These are phyloP conservation scores for Callimorpha dominula DNA, from an alignment of 2,888 invertebrate species.

Conservation along the genomic window DNA sequence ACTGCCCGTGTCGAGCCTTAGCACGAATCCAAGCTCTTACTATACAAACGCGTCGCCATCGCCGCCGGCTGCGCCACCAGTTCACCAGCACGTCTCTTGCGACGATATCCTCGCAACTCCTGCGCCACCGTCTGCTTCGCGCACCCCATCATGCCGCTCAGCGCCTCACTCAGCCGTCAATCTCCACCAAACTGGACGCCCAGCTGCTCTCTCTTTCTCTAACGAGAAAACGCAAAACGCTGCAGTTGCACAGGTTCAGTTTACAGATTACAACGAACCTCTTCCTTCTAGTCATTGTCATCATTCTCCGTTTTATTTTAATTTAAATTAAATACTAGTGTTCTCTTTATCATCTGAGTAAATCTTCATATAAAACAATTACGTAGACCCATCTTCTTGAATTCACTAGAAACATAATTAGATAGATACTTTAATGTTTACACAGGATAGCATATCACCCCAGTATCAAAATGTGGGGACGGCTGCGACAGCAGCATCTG, in stretches of 20 bases:
- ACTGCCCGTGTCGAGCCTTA: constrained; percentile 85
- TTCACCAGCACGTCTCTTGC: constrained; percentile 79
- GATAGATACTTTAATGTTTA: not conserved
- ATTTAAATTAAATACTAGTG: not conserved
- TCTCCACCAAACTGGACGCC: constrained; percentile 78
- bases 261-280: not conserved
- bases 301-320: not conserved
- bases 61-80: constrained; percentile 80
- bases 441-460: constrained; percentile 77
- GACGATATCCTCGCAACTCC: constrained; percentile 79
- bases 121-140: constrained; percentile 66
- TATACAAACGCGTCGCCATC: constrained; percentile 88
- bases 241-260: constrained; percentile 61
- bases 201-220: constrained; percentile 71
- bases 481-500: constrained; percentile 73
- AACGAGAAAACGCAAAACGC: constrained; percentile 71
- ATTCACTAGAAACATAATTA: not conserved
- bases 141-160: constrained; percentile 78
- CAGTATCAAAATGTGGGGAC: constrained; percentile 82
- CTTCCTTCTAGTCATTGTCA: not conserved
- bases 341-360: not conserved
- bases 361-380: not conserved
- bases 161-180: constrained; percentile 83
- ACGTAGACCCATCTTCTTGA: not conserved
- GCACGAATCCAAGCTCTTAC: constrained; percentile 86